phyloP scores from a whole-genome alignment of 2,113 vertebrate genomes.

The Vulpes ferrilata region DNA sequence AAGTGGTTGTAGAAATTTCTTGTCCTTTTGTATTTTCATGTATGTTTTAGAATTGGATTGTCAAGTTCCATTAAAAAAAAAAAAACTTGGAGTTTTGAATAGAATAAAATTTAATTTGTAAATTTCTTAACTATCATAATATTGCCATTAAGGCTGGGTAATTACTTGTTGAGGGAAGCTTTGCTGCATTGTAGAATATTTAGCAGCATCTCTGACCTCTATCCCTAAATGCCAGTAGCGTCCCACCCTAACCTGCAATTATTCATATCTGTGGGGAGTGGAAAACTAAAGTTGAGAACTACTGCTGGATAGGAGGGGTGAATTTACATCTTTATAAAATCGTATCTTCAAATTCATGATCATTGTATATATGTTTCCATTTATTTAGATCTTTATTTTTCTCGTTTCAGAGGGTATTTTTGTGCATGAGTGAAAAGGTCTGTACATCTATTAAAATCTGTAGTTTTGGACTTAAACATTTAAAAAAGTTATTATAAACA shows the following conservation, averaged over 20 bases:
- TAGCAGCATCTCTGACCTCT: not conserved
- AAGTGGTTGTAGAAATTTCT: not conserved
- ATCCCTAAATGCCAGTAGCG: not conserved
- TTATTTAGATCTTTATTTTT: not conserved
- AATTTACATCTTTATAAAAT: not conserved
- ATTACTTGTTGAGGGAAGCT: not conserved
- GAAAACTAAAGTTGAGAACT: not conserved
- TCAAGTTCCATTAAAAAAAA: not conserved
- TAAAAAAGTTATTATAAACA: not conserved
- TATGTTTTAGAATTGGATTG: not conserved
- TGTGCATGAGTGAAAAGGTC: not conserved
- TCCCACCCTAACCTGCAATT: not conserved
- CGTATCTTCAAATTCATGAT: not conserved
- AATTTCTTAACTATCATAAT: not conserved
- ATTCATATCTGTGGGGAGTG: not conserved
- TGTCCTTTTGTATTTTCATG: not conserved
- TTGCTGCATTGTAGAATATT: not conserved
- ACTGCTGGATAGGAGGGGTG: not conserved
- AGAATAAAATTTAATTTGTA: not conserved
- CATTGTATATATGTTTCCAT: not conserved
- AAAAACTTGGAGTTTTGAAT: not conserved
- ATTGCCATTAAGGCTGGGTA: not conserved
- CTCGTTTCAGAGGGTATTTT: not conserved
- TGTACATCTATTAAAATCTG: not conserved
- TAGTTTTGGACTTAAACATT: conserved; percentile 11